Conservation (phyloP, 2,113 vertebrate genomes). For the Pyxicephalus adspersus region DNA sequence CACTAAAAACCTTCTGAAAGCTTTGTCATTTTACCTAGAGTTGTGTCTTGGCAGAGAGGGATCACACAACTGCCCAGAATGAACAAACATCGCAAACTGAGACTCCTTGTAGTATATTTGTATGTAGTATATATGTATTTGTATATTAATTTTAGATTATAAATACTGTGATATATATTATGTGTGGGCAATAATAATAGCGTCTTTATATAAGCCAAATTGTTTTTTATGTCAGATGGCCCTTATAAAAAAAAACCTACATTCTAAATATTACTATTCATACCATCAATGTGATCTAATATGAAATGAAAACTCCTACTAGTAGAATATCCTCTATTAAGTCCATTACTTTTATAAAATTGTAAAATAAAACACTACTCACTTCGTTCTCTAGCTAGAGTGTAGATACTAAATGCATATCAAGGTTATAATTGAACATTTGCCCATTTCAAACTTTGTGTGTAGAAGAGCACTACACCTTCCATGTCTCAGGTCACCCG, state of each 20-base stretch:
- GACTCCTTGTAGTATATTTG: no score
- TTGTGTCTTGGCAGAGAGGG: no score
- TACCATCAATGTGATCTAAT: slow-evolving; percentile 47
- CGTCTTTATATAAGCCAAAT: slow-evolving; percentile 59
- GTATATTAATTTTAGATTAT: no score
- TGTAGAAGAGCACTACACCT: slow-evolving; percentile 69
- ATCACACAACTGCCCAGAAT: no score
- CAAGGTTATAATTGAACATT: slow-evolving; percentile 64
- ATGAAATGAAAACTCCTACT: slow-evolving; percentile 59
- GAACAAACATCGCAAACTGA: no score
- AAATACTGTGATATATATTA: no score
- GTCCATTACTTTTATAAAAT: slow-evolving; percentile 63
- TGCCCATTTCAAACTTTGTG: slow-evolving; percentile 69
- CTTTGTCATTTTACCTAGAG: no score
- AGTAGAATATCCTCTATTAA: slow-evolving; percentile 58
- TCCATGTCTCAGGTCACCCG: slow-evolving; percentile 72
- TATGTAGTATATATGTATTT: no score
- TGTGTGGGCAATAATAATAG: no score
- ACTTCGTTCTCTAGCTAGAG: slow-evolving; percentile 62
- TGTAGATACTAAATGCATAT: slow-evolving; percentile 63
- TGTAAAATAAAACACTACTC: slow-evolving; percentile 62
- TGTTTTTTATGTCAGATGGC: no score
- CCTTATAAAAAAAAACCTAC: no score
- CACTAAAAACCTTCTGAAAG: no score
- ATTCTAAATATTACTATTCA: slow-evolving; percentile 62